Conservation (phyloP, 2,797 vertebrate species). For the Galaxias olidus region DNA sequence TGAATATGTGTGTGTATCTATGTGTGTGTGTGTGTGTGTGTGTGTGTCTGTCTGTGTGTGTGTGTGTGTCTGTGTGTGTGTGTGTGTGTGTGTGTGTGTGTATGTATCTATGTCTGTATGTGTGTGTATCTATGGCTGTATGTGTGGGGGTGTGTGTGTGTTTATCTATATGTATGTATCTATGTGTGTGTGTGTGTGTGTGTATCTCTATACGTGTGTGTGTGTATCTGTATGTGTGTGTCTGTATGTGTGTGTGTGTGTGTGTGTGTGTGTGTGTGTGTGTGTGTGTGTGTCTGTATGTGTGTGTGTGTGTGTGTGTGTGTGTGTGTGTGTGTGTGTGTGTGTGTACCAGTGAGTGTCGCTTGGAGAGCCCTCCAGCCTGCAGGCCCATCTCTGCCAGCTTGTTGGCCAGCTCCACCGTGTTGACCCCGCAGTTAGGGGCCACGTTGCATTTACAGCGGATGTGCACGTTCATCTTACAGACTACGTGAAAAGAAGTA, state of each 20-base stretch:
- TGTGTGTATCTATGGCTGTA: neutral
- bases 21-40: neutral
- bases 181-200: neutral
- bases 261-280: neutral
- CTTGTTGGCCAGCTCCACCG: slow-evolving; percentile 88
- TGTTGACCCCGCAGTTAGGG: slow-evolving; percentile 93
- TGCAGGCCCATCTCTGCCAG: slow-evolving; percentile 94
- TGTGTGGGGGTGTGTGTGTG: neutral
- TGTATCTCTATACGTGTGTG: neutral
- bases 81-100: no score
- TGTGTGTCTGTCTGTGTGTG: no score
- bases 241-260: neutral
- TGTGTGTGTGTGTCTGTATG: neutral
- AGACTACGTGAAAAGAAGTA: slow-evolving; percentile 76
- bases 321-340: slow-evolving; percentile 14
- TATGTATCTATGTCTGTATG: no score
- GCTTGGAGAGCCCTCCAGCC: slow-evolving; percentile 81
- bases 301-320: slow-evolving; percentile 10
- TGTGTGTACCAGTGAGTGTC: slow-evolving; percentile 64
- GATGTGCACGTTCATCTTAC: slow-evolving; percentile 97
- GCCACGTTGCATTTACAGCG: slow-evolving; percentile 94
- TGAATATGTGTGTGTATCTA: no score
- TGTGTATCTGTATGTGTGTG: neutral
- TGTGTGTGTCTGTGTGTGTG: no score
- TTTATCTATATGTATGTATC: neutral